Evolutionary conservation across 2,888 invertebrate species (phyloP), one percentile per base, ranked within the genome.

Genomic region (Cheilosia urbana): DNA sequence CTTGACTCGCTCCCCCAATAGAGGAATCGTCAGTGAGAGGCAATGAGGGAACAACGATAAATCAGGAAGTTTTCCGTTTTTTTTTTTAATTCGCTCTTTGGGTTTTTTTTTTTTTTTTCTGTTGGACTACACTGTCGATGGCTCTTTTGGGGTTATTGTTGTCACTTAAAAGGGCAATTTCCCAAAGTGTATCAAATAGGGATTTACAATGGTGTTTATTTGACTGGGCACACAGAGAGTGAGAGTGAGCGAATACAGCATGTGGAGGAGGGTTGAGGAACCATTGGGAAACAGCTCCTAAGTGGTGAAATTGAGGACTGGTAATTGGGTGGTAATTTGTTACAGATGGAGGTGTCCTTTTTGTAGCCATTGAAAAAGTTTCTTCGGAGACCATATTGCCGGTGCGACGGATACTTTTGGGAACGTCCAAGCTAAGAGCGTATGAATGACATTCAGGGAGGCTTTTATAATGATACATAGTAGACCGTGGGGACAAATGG

Each of bases 101-200:
- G 30, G 53, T 51, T 53, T 40, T 51, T 55, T 71, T 77, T 63
- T 68, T 62, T 72, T 57, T 57, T 66, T 69, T 65, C 3, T 72
- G 45, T 40, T 45, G 45, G 51, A 55, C 69, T 24, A 49, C 24
- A 27, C 72, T 80, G 81, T 87, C 87, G 75, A 87, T 87, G 87
- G 80, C 72, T 66, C 87, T 87, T 87, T 87, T 82, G 87, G 82
- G 87, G 82, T 87, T 87, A 87, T 87, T 87, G 87, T 87, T 87
- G 87, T 82, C 85, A 82, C 87, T 87, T 87, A 85, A 81, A 81
- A 85, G 85, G 81, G 49, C 85, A 85, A 85, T 85, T 85, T 81
- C 55, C 81, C 71, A 77, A 81, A 85, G 76, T 85, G 81, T 85
- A 85, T 85, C 76, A 85, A 85, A 85, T 85, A 81, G 85, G 85